Percentiles rank a stretch among this genome's conserved stretches.
Conservation (phyloP, 2,888 invertebrate species). For the Adineta ricciae region DNA sequence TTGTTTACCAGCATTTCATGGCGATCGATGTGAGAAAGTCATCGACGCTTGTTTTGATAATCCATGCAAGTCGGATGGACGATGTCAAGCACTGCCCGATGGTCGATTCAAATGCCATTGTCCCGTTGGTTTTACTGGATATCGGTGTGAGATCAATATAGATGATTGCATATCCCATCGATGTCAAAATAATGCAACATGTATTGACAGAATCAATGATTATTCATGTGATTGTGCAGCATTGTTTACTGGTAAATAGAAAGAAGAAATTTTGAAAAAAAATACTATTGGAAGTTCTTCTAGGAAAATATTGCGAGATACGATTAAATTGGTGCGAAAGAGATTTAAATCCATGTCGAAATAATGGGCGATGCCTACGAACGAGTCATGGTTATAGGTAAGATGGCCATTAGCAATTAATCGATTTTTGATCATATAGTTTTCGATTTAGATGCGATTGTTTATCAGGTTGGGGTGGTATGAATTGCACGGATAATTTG, state of each 20-base stretch:
- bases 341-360: constrained; percentile 85
- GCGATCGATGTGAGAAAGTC: constrained; percentile 79
- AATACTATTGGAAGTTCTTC: constrained; percentile 34
- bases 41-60: constrained; percentile 87
- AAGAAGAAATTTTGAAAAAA: neutral
- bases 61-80: constrained; percentile 80
- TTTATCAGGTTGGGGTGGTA: neutral
- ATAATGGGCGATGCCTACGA: constrained; percentile 77
- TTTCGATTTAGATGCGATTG: neutral
- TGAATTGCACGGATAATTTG: neutral
- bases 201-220: constrained; percentile 74
- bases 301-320: constrained; percentile 77
- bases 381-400: constrained; percentile 44
- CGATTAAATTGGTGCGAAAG: constrained; percentile 85
- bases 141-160: constrained; percentile 85
- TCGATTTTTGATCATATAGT: too few species aligned
- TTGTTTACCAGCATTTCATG: constrained; percentile 89
- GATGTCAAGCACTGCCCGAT: constrained; percentile 54
- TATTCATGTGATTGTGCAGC: constrained; percentile 78
- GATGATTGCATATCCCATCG: constrained; percentile 79
- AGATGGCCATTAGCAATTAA: neutral
- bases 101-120: constrained; percentile 64
- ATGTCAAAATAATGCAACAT: constrained; percentile 88
- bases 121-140: constrained; percentile 78
- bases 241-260: constrained; percentile 66